These are phyloP conservation scores for Drosophila eugracilis DNA, from an alignment of 1,140 invertebrate genomes.

Conservation along the genomic window DNA sequence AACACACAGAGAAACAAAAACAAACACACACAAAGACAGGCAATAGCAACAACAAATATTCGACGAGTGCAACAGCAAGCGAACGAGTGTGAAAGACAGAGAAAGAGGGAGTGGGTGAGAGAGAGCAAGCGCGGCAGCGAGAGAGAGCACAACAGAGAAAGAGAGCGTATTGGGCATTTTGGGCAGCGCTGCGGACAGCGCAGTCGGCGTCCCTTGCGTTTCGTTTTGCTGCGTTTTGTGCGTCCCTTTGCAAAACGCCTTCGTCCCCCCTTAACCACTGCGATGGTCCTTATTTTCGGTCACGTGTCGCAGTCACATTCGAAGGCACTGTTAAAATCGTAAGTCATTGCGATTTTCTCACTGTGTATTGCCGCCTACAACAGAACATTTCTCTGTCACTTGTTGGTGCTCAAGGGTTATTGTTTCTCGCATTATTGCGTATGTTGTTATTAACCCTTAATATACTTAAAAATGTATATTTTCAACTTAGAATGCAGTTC, in stretches of 20 bases:
- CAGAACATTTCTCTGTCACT: slow-evolving; percentile 47
- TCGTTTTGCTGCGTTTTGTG: slow-evolving; percentile 57
- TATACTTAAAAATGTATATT: too few relatives aligned
- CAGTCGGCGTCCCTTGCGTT: slow-evolving; percentile 46
- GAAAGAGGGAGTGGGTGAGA: slow-evolving; percentile 8
- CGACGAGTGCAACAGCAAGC: slow-evolving; percentile 32
- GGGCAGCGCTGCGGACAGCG: slow-evolving; percentile 48
- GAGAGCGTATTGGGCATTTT: slow-evolving; percentile 41
- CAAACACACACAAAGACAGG: slow-evolving; percentile 13
- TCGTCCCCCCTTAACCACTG: slow-evolving; percentile 4
- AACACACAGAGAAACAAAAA: slow-evolving; percentile 32
- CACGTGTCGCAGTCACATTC: slow-evolving; percentile 56
- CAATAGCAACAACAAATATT: slow-evolving; percentile 17
- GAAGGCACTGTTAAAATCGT: background rate
- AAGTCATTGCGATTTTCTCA: slow-evolving; percentile 3
- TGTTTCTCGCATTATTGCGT: too few relatives aligned
- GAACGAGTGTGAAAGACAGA: slow-evolving; percentile 12
- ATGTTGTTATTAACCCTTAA: too few relatives aligned
- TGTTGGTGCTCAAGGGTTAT: too few relatives aligned
- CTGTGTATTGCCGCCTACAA: slow-evolving; percentile 61
- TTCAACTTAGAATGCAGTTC: too few relatives aligned
- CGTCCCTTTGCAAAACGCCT: slow-evolving; percentile 35
- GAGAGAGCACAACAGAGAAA: slow-evolving; percentile 5
- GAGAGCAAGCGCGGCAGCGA: slow-evolving; percentile 3
- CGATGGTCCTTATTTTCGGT: slow-evolving; percentile 41